A percentile compares a stretch with the other conserved stretches of the same genome.
These are phyloP conservation scores for Patiria miniata DNA, from an alignment of 35 echinoderm and acorn worm genomes.

Conservation along the genomic window DNA sequence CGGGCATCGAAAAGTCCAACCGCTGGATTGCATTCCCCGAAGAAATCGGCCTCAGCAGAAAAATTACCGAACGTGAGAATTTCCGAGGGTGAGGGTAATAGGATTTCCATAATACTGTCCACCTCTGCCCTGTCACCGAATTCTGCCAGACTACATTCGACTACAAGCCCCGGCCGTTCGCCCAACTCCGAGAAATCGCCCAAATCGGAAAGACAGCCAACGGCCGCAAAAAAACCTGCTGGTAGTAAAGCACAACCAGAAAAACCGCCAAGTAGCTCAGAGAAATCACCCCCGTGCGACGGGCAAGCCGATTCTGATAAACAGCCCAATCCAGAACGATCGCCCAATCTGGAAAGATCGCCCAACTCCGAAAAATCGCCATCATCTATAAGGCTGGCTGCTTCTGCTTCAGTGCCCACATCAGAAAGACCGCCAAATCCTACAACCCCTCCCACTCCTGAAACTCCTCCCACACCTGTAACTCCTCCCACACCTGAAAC, in stretches of 20 bases:
- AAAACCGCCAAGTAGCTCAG: not conserved
- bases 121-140: not conserved
- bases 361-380: not conserved
- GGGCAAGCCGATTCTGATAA: not conserved
- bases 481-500: not conserved
- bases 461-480: not conserved
- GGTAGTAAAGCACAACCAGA: too few relatives aligned
- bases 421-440: not conserved
- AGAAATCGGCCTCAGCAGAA: not conserved
- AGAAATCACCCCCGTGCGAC: not conserved
- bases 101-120: not conserved
- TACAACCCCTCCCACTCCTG: not conserved
- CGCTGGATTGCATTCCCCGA: not conserved
- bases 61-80: conserved; percentile 15
- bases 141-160: not conserved
- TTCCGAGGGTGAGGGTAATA: conserved; percentile 2
- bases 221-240: too few relatives aligned
- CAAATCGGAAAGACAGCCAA: not conserved
- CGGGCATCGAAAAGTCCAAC: not conserved
- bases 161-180: not conserved
- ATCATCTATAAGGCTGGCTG: not conserved
- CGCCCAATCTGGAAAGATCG: not conserved
- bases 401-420: not conserved
- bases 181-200: not conserved
- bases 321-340: not conserved